phyloP scores from a whole-genome alignment of 2,888 invertebrate species.

The Campaea margaritaria region DNA sequence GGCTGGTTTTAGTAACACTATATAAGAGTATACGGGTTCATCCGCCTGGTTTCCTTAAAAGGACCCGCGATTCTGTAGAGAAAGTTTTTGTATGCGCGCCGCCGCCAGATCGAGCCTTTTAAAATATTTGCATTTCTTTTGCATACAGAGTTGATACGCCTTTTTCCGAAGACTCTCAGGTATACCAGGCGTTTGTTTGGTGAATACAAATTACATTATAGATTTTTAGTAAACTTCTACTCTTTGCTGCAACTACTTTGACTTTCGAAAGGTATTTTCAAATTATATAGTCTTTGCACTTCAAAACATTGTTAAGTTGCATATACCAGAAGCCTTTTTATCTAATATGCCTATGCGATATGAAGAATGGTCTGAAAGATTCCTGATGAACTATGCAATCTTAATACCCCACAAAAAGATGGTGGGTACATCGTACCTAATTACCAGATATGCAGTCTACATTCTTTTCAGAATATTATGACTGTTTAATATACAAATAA shows the following conservation, averaged over 20 bases:
- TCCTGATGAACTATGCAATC: too few species aligned
- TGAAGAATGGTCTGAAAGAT: too few species aligned
- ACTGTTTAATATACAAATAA: too few species aligned
- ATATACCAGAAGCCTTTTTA: too few species aligned
- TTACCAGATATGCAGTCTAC: too few species aligned
- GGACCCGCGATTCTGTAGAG: constrained; percentile 75
- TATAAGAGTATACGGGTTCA: constrained; percentile 53
- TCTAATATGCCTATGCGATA: too few species aligned
- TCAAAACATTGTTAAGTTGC: too few species aligned
- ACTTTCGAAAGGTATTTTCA: neutral
- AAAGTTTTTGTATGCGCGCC: constrained; percentile 75
- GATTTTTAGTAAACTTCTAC: constrained; percentile 13
- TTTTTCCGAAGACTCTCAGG: constrained; percentile 55
- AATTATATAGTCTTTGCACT: too few species aligned
- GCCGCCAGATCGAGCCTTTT: constrained; percentile 56
- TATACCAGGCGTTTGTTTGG: constrained; percentile 44
- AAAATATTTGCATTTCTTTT: constrained; percentile 78
- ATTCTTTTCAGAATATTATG: too few species aligned
- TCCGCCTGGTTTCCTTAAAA: constrained; percentile 71
- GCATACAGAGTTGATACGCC: constrained; percentile 57
- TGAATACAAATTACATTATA: constrained; percentile 42
- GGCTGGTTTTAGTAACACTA: constrained; percentile 55
- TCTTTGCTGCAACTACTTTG: neutral
- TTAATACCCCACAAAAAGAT: too few species aligned
- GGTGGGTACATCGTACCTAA: too few species aligned